Conservation (phyloP, 2,113 vertebrate genomes). For the Abramis brama region DNA sequence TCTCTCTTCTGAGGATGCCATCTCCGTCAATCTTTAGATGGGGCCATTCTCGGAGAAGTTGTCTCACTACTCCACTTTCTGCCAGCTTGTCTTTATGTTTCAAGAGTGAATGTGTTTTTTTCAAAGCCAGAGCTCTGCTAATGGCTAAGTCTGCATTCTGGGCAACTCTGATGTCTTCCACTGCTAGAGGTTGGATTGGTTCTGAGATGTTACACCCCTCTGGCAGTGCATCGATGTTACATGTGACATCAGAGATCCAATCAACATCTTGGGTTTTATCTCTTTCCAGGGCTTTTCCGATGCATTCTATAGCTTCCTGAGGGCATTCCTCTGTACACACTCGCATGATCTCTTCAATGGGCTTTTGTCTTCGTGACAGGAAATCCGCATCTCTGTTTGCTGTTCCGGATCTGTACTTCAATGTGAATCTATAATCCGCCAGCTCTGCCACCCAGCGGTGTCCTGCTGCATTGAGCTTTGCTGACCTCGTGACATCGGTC, state of each 20-base stretch:
- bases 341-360: background rate
- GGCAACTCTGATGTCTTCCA: background rate
- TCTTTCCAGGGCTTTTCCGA: background rate
- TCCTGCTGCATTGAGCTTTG: background rate
- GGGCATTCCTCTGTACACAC: background rate
- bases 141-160: background rate
- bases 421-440: background rate
- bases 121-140: background rate
- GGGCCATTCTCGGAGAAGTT: background rate
- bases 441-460: background rate
- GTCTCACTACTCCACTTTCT: background rate
- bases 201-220: background rate
- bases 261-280: too few relatives aligned
- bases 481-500: background rate
- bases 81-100: background rate
- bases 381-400: background rate
- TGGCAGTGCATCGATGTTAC: background rate
- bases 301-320: background rate
- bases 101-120: background rate
- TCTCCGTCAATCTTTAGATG: background rate
- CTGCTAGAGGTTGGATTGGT: background rate
- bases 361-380: background rate
- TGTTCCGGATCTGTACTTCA: background rate
- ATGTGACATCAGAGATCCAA: background rate
- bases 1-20: background rate